Percentiles rank a stretch among this genome's conserved stretches.
These are phyloP conservation scores for Pontoporia blainvillei DNA, from an alignment of 2,113 vertebrate genomes.

Conservation along the genomic window DNA sequence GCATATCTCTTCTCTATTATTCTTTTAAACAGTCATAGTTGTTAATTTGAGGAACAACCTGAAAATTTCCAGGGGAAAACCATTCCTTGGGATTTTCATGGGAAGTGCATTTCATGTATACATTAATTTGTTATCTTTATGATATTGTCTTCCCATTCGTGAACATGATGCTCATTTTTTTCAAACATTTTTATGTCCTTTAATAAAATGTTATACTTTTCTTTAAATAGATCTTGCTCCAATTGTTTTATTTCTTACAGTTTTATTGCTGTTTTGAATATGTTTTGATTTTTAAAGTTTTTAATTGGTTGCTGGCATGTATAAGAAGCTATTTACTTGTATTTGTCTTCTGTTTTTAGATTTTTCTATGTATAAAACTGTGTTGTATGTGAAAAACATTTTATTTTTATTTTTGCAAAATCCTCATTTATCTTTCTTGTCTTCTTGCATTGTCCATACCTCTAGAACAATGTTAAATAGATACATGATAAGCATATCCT, in stretches of 20 bases:
- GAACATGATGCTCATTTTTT: background rate
- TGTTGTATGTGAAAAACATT: background rate
- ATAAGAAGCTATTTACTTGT: background rate
- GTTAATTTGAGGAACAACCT: background rate
- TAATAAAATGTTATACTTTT: background rate
- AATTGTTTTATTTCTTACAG: background rate
- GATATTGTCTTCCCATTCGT: background rate
- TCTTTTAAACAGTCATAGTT: background rate
- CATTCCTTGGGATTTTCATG: background rate
- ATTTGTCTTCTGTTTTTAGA: background rate
- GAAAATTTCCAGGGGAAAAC: background rate
- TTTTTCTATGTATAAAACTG: background rate
- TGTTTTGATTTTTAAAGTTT: background rate
- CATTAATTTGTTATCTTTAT: background rate
- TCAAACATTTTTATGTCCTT: background rate
- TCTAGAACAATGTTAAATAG: background rate
- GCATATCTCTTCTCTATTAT: background rate
- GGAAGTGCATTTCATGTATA: background rate
- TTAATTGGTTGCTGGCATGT: background rate
- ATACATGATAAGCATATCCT: rapidly evolving
- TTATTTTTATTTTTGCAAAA: background rate
- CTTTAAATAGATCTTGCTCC: background rate
- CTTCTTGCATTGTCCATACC: background rate
- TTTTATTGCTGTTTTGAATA: background rate
- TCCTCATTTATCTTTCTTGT: background rate